These are phyloP conservation scores for Nothocercus nigrocapillus DNA, from an alignment of 2,113 vertebrate species.

Conservation along the genomic window DNA sequence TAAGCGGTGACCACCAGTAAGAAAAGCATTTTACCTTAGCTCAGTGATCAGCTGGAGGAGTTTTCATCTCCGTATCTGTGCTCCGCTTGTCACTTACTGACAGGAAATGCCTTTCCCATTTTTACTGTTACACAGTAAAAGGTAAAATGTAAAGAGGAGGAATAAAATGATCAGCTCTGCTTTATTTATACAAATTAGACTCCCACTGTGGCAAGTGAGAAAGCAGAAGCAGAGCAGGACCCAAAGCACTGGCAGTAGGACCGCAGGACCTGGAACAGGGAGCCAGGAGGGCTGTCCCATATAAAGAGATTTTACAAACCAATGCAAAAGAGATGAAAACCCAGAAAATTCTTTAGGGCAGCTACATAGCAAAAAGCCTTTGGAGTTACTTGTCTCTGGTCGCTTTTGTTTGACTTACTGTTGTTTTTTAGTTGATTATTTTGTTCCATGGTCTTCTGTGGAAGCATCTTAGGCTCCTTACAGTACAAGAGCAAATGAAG, in stretches of 20 bases:
- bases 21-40: slow-evolving; percentile 10
- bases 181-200: background rate
- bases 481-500: background rate
- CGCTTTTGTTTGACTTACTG: background rate
- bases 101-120: background rate
- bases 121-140: background rate
- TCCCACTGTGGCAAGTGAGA: background rate
- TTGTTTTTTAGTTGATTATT: background rate
- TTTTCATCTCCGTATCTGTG: background rate
- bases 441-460: background rate
- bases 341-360: background rate
- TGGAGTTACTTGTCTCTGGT: background rate
- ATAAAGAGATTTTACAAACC: background rate
- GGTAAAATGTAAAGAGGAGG: background rate
- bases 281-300: background rate
- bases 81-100: background rate
- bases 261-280: background rate
- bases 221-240: background rate
- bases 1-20: background rate
- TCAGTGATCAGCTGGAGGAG: background rate
- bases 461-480: background rate
- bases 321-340: background rate
- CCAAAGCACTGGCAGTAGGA: background rate
- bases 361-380: background rate
- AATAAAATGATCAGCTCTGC: background rate